Percentiles rank a stretch among this genome's conserved stretches.
Evolutionary conservation across 2,797 vertebrate species (phyloP).

Genomic region (Onychomys torridus): DNA sequence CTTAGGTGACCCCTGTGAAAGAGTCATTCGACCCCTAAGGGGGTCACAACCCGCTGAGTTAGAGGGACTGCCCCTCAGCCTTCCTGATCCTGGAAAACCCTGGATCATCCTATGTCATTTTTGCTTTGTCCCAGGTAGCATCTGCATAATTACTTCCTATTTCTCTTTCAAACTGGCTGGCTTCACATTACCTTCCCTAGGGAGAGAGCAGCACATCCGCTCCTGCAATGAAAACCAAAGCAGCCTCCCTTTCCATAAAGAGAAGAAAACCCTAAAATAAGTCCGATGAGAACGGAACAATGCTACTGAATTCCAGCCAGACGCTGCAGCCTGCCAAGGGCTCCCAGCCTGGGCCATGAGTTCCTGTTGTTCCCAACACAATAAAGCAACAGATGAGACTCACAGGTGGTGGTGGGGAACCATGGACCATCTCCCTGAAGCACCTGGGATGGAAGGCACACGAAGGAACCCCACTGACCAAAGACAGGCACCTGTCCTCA

Average conservation of each 20-base stretch:
- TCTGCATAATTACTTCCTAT: not conserved
- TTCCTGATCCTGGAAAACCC: not conserved
- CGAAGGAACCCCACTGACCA: not conserved
- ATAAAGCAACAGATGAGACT: not conserved
- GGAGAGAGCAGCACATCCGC: not conserved
- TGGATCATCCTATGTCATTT: not conserved
- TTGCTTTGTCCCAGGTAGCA: not conserved
- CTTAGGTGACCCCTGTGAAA: not conserved
- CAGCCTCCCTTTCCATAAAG: not conserved
- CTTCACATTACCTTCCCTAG: not conserved
- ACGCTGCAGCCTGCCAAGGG: not conserved
- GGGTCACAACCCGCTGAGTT: not conserved
- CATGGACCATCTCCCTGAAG: not conserved
- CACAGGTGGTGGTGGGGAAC: not conserved
- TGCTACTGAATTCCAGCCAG: constrained; percentile 7
- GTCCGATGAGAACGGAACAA: not conserved
- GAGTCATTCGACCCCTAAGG: not conserved
- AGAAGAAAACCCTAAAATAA: constrained; percentile 9
- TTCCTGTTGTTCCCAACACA: not conserved
- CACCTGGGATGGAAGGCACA: not conserved
- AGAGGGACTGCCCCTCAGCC: accelerated
- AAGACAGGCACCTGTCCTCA: not conserved
- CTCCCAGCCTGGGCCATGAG: not conserved
- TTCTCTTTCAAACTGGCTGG: not conserved
- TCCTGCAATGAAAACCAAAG: not conserved